Evolutionary conservation across 1,140 invertebrate species (phyloP).

Genomic region (Cydia fagiglandana): DNA sequence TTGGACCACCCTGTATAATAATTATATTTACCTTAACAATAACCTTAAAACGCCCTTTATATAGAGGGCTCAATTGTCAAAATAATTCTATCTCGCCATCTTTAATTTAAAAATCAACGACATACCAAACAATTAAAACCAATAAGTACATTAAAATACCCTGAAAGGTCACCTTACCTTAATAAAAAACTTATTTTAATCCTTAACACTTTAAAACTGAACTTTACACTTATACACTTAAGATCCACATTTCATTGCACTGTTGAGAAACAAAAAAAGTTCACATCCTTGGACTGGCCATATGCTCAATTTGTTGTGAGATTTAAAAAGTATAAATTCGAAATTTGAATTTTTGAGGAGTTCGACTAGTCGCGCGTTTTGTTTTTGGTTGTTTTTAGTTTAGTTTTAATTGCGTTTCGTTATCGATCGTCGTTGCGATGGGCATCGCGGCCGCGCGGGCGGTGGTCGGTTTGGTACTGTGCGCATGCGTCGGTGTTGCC

Average conservation of each 20-base stretch:
- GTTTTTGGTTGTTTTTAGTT: conserved; percentile 41
- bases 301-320: conserved; percentile 46
- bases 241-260: conserved; percentile 63
- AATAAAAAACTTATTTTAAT: conserved; percentile 25
- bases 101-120: background rate
- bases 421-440: conserved; percentile 58
- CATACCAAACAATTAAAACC: conserved; percentile 6
- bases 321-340: conserved; percentile 39
- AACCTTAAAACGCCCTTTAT: background rate
- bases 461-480: conserved; percentile 55
- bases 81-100: background rate
- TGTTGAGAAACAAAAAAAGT: conserved; percentile 49
- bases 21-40: background rate
- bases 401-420: conserved; percentile 46
- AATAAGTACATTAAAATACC: conserved; percentile 2
- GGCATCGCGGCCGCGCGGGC: conserved; percentile 69
- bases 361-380: conserved; percentile 26
- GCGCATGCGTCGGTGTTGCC: conserved; percentile 50
- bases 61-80: background rate
- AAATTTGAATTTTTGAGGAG: conserved; percentile 39
- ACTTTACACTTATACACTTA: conserved; percentile 54
- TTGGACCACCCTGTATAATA: no score
- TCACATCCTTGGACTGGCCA: conserved; percentile 65
- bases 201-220: conserved; percentile 50
- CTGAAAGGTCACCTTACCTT: conserved; percentile 31